Evolutionary conservation across 2,797 vertebrate species (phyloP).

Genomic region (Champsocephalus gunnari): DNA sequence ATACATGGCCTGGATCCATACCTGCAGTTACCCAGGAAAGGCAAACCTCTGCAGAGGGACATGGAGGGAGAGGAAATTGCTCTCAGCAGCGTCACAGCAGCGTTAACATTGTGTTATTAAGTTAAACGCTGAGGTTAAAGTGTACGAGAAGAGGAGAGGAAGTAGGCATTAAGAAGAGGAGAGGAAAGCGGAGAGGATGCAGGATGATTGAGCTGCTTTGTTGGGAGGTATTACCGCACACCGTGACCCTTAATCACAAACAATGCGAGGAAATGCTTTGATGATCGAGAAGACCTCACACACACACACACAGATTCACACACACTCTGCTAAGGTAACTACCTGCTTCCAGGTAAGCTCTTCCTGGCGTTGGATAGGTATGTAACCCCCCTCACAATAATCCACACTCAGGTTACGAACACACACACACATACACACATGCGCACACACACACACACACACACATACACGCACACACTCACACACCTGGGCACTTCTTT

Average conservation of each 20-base stretch:
- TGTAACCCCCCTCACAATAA: slow-evolving; percentile 60
- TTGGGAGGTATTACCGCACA: slow-evolving; percentile 69
- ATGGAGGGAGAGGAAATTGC: background rate
- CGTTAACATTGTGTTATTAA: slow-evolving; percentile 44
- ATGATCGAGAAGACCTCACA: slow-evolving; percentile 68
- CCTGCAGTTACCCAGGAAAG: slow-evolving; percentile 46
- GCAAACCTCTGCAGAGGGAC: background rate
- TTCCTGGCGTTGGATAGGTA: slow-evolving; percentile 73
- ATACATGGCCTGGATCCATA: slow-evolving; percentile 62
- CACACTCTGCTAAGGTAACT: slow-evolving; percentile 51
- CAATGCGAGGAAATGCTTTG: slow-evolving; percentile 65
- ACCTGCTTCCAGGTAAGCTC: slow-evolving; percentile 74
- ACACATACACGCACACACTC: slow-evolving; percentile 25
- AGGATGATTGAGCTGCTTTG: slow-evolving; percentile 56
- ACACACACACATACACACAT: slow-evolving; percentile 19
- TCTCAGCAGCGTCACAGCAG: slow-evolving; percentile 24
- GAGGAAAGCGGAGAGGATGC: slow-evolving; percentile 40
- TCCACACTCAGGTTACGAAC: slow-evolving; percentile 70
- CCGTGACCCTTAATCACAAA: slow-evolving; percentile 70
- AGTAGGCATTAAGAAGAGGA: slow-evolving; percentile 19
- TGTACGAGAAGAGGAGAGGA: slow-evolving; percentile 33
- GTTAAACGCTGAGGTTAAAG: slow-evolving; percentile 43
- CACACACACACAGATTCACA: slow-evolving; percentile 49
- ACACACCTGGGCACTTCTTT: slow-evolving; percentile 76
- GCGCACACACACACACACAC: slow-evolving; percentile 17